These are phyloP conservation scores for Tenthredo mesomela DNA, from an alignment of 2,888 invertebrate species.

Conservation along the genomic window DNA sequence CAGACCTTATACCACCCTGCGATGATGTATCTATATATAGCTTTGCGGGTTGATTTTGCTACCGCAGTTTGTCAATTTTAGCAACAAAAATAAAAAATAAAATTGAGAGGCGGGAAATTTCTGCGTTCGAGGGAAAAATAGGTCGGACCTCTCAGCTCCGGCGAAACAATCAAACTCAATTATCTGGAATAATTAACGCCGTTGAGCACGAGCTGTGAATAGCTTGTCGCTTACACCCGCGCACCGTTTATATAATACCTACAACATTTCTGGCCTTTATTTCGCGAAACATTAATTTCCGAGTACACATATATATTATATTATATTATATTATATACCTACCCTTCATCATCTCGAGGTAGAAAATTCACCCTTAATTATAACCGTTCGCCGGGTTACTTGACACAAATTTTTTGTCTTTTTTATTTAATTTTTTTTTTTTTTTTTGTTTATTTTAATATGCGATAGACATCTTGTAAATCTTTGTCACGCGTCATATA, in stretches of 20 bases:
- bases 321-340: background rate
- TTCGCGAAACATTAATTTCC: slow-evolving; percentile 25
- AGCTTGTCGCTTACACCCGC: background rate
- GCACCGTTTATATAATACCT: background rate
- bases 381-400: background rate
- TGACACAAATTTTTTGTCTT: background rate
- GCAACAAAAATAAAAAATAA: background rate
- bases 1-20: background rate
- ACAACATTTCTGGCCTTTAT: background rate
- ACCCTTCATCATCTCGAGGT: background rate
- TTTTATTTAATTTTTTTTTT: background rate
- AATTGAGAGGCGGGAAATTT: background rate
- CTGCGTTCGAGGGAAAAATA: background rate
- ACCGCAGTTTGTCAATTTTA: background rate
- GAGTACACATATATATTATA: background rate
- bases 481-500: slow-evolving; percentile 5
- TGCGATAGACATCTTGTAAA: background rate
- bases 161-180: slow-evolving; percentile 45
- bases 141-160: background rate
- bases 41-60: background rate
- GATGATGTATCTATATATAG: background rate
- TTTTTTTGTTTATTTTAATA: background rate
- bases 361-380: background rate
- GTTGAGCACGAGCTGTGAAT: background rate
- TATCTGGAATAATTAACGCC: slow-evolving; percentile 47